phyloP scores from a whole-genome alignment of 1,140 invertebrate species.

The Colletes latitarsis region DNA sequence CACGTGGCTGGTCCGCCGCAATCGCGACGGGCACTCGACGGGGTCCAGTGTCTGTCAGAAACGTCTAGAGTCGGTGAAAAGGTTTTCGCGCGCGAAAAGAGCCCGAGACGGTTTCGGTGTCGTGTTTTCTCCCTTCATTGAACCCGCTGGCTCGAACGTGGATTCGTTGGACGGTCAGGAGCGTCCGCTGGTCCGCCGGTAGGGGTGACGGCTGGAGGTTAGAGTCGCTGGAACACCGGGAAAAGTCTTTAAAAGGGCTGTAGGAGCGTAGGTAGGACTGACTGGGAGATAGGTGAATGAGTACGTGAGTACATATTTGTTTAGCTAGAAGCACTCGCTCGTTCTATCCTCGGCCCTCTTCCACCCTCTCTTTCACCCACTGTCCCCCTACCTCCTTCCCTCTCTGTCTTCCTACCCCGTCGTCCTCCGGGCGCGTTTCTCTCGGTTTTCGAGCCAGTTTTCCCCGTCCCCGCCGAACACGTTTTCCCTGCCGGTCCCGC shows the following conservation, averaged over 20 bases:
- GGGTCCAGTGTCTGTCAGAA: background rate
- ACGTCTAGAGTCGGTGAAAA: slow-evolving; percentile 33
- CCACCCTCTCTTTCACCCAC: slow-evolving; percentile 29
- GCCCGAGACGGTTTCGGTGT: background rate
- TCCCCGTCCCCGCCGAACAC: too few relatives aligned
- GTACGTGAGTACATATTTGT: slow-evolving; percentile 81
- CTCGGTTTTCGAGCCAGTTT: background rate
- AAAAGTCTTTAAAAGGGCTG: slow-evolving; percentile 79
- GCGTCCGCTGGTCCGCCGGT: background rate
- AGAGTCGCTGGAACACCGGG: slow-evolving; percentile 57
- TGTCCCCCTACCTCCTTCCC: slow-evolving; percentile 7
- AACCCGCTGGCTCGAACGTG: slow-evolving; percentile 32
- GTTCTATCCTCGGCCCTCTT: slow-evolving; percentile 59
- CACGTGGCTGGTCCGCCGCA: background rate
- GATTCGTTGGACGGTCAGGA: slow-evolving; percentile 10
- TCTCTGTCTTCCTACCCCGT: background rate
- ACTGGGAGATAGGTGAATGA: slow-evolving; percentile 79
- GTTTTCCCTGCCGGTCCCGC: slow-evolving; percentile 30
- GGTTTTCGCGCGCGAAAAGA: slow-evolving; percentile 45
- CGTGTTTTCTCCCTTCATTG: slow-evolving; percentile 27
- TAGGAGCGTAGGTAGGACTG: slow-evolving; percentile 69
- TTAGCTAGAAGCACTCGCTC: slow-evolving; percentile 79
- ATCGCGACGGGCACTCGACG: slow-evolving; percentile 9
- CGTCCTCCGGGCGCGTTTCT: slow-evolving; percentile 7
- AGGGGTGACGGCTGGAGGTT: slow-evolving; percentile 25